Evolutionary conservation across 1,140 invertebrate genomes (phyloP).

Genomic region (Drosophila persimilis): DNA sequence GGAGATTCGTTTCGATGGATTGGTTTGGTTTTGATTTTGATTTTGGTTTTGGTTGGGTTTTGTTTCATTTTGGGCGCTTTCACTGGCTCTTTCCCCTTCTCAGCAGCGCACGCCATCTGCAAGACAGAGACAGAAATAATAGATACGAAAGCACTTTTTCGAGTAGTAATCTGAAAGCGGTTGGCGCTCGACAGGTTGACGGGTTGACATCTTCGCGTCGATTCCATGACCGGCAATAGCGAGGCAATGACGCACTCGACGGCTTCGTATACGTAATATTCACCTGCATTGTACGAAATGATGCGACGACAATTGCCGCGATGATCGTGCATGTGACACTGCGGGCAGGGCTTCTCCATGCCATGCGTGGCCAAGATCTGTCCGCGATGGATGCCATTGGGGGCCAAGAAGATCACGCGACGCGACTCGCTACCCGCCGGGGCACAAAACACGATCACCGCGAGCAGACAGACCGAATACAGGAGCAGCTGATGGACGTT

Average conservation of each 20-base stretch:
- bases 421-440: slow-evolving; percentile 59
- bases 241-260: slow-evolving; percentile 22
- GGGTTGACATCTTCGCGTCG: no score
- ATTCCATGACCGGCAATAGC: slow-evolving; percentile 6
- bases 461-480: slow-evolving; percentile 52
- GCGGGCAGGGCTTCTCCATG: slow-evolving; percentile 63
- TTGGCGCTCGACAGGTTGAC: no score
- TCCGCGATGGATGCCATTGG: slow-evolving; percentile 53
- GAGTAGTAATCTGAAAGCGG: no score
- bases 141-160: no score
- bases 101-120: slow-evolving; percentile 67
- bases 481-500: slow-evolving; percentile 45
- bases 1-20: slow-evolving; percentile 57
- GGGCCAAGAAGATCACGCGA: slow-evolving; percentile 74
- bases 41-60: not conserved
- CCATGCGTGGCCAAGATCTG: slow-evolving; percentile 67
- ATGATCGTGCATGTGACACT: slow-evolving; percentile 77
- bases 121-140: slow-evolving; percentile 27
- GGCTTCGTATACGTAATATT: slow-evolving; percentile 25
- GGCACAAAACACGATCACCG: slow-evolving; percentile 57
- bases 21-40: not conserved
- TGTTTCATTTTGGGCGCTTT: not conserved
- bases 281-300: slow-evolving; percentile 71
- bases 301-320: slow-evolving; percentile 74
- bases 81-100: not conserved